Conservation (phyloP, 1,140 invertebrate genomes). For the Drosophila punjabiensis region DNA sequence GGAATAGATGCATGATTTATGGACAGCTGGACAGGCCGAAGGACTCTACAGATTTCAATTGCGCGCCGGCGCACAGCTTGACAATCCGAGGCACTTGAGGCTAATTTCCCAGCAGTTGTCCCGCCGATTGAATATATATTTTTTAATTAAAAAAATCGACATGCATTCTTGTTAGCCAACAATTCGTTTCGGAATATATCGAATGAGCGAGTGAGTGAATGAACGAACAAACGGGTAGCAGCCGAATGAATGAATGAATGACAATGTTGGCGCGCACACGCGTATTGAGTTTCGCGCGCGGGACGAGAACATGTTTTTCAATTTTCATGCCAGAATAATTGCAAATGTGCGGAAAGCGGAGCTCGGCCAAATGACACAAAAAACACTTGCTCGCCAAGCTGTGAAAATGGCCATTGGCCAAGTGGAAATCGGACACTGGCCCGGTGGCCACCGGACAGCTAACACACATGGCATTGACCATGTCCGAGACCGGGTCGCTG, state of each 20-base stretch:
- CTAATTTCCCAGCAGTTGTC: slow-evolving; percentile 70
- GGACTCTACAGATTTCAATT: slow-evolving; percentile 21
- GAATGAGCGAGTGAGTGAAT: slow-evolving; percentile 36
- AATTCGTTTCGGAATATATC: slow-evolving; percentile 35
- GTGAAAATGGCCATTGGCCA: slow-evolving; percentile 51
- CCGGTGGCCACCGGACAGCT: neutral
- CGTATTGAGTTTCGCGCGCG: slow-evolving; percentile 70
- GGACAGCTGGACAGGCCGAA: slow-evolving; percentile 61
- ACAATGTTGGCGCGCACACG: slow-evolving; percentile 66
- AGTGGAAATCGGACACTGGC: slow-evolving; percentile 53
- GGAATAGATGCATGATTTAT: slow-evolving; percentile 57
- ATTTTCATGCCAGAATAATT: slow-evolving; percentile 79
- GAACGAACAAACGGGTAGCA: slow-evolving; percentile 22
- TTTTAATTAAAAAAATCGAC: slow-evolving; percentile 75
- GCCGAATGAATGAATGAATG: slow-evolving; percentile 38
- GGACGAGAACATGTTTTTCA: slow-evolving; percentile 73
- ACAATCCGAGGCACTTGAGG: slow-evolving; percentile 62
- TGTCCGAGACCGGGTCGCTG: slow-evolving; percentile 27
- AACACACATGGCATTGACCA: slow-evolving; percentile 63
- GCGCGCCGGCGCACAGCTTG: slow-evolving; percentile 75
- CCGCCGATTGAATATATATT: slow-evolving; percentile 44
- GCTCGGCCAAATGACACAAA: slow-evolving; percentile 38
- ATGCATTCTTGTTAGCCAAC: too few relatives aligned
- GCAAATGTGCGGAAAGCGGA: slow-evolving; percentile 69
- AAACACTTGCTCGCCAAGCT: slow-evolving; percentile 43